Conservation (phyloP, 2,888 invertebrate genomes). For the Xanthostigma xanthostigma region DNA sequence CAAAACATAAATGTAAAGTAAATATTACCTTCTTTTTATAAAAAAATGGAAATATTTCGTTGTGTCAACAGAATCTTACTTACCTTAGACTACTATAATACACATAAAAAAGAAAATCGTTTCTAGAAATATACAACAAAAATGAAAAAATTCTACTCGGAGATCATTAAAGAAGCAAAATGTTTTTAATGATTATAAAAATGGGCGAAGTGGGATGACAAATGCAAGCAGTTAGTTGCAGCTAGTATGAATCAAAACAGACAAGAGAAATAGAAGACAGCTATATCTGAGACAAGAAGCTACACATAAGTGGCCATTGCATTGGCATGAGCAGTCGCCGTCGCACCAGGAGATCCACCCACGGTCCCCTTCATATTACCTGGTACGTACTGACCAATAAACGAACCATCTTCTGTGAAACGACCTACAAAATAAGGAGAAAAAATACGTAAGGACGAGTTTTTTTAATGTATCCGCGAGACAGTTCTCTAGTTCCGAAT, state of each 20-base stretch:
- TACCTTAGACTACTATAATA: too few relatives aligned
- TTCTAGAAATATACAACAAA: too few relatives aligned
- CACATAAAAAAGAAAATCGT: too few relatives aligned
- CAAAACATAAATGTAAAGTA: too few relatives aligned
- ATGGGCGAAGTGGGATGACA: constrained; percentile 13
- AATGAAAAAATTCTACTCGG: too few relatives aligned
- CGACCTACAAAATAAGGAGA: constrained; percentile 41
- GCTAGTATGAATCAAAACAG: constrained; percentile 11
- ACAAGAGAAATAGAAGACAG: constrained; percentile 9
- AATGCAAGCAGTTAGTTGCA: constrained; percentile 3
- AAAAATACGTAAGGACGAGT: not conserved
- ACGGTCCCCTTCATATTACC: constrained; percentile 51
- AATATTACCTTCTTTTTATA: too few relatives aligned
- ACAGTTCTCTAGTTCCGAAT: too few relatives aligned
- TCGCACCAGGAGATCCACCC: constrained; percentile 33
- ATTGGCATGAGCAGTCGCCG: constrained; percentile 30
- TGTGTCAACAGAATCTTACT: too few relatives aligned
- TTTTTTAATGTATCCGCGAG: not conserved
- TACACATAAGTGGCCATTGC: constrained; percentile 52
- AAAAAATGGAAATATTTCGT: too few relatives aligned
- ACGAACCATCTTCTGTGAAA: constrained; percentile 94
- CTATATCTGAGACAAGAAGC: constrained; percentile 14
- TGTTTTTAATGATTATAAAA: constrained; percentile 5
- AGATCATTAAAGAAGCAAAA: not conserved
- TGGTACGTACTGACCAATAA: constrained; percentile 92